These are phyloP conservation scores for Congeria kusceri DNA, from an alignment of 2,888 invertebrate species.

Conservation along the genomic window DNA sequence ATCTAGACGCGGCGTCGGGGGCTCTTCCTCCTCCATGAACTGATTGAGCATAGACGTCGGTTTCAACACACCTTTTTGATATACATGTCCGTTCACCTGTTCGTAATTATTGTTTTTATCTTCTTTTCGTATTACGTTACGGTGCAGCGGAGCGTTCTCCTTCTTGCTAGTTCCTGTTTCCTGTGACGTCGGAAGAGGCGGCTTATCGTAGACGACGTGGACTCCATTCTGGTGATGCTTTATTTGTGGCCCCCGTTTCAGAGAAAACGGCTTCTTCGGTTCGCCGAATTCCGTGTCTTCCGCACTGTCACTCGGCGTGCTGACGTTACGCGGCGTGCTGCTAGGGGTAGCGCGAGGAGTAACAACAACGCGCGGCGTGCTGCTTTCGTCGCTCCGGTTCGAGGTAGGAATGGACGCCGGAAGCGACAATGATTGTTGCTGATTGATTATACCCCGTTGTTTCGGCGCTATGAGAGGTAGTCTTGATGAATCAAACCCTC, in stretches of 20 bases:
- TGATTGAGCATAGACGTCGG: slow-evolving; percentile 51
- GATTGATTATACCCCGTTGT: slow-evolving; percentile 37
- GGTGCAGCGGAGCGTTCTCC: background rate
- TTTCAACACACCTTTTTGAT: slow-evolving; percentile 39
- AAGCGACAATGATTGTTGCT: slow-evolving; percentile 43
- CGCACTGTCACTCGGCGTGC: slow-evolving; percentile 35
- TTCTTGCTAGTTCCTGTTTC: background rate
- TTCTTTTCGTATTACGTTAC: slow-evolving; percentile 18
- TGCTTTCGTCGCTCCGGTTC: slow-evolving; percentile 46
- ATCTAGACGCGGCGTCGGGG: slow-evolving; percentile 47
- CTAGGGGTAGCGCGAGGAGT: slow-evolving; percentile 40
- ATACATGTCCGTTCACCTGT: slow-evolving; percentile 41
- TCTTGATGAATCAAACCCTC: slow-evolving; percentile 50
- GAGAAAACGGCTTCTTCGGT: slow-evolving; percentile 25
- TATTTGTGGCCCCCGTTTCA: slow-evolving; percentile 14
- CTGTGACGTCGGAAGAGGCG: background rate
- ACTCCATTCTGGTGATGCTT: slow-evolving; percentile 1
- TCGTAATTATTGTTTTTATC: slow-evolving; percentile 29
- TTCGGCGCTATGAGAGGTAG: slow-evolving; percentile 53
- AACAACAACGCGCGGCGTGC: slow-evolving; percentile 42
- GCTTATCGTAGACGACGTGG: background rate
- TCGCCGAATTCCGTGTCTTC: slow-evolving; percentile 42
- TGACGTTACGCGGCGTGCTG: slow-evolving; percentile 49
- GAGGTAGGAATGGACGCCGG: slow-evolving; percentile 54
- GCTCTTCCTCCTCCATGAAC: slow-evolving; percentile 39